Conservation (phyloP, 2,797 vertebrate genomes). For the Chlorospingus flavigularis region DNA sequence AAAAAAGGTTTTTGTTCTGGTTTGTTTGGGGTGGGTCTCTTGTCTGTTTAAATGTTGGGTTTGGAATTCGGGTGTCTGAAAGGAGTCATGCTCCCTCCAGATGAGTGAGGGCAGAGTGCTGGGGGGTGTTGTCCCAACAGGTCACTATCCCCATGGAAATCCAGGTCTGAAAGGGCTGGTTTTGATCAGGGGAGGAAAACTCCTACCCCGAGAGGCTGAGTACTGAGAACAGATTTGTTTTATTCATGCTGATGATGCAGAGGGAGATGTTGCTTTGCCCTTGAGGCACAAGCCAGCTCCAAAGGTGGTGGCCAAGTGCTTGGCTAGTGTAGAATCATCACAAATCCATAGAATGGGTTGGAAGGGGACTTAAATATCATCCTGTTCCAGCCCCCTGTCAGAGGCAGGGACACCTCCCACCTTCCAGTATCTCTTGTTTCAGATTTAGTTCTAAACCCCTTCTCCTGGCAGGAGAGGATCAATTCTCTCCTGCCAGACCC, state of each 20-base stretch:
- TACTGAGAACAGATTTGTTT: background rate
- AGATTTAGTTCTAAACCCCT: background rate
- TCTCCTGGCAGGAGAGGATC: background rate
- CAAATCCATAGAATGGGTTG: background rate
- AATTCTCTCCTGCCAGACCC: background rate
- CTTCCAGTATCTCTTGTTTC: background rate
- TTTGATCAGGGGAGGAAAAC: background rate
- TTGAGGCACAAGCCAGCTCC: background rate
- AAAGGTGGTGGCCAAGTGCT: background rate
- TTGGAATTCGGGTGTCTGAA: background rate
- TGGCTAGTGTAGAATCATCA: background rate
- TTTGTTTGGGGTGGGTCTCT: background rate
- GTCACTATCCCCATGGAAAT: background rate
- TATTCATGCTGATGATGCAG: rapidly evolving
- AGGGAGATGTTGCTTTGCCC: background rate
- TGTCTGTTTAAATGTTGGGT: background rate
- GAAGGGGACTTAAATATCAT: background rate
- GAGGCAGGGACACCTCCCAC: background rate
- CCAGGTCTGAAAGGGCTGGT: rapidly evolving
- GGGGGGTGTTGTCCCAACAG: background rate
- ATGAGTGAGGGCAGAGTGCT: background rate
- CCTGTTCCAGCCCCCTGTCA: background rate
- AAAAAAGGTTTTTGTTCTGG: background rate
- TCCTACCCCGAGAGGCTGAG: rapidly evolving
- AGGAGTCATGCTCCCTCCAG: background rate